Conservation (phyloP, 2,888 invertebrate species). For the Erynnis tages region DNA sequence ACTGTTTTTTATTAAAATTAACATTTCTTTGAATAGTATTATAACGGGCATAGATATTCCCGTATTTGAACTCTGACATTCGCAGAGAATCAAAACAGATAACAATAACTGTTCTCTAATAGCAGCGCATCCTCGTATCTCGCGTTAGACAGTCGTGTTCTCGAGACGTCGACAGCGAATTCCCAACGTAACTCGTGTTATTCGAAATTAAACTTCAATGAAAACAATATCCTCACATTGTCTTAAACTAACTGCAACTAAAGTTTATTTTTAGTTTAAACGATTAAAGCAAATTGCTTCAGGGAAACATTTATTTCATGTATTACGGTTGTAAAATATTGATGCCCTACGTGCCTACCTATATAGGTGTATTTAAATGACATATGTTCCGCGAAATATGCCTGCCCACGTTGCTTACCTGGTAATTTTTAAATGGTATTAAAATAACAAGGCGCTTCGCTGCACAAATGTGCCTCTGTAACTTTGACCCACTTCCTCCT, state of each 20-base stretch:
- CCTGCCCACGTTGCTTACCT: neutral
- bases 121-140: neutral
- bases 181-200: neutral
- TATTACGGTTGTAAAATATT: neutral
- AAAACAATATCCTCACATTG: neutral
- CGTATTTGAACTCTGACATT: neutral
- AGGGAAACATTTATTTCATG: neutral
- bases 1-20: too few species aligned
- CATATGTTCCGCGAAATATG: constrained; percentile 4
- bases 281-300: neutral
- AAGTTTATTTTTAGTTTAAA: neutral
- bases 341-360: too few species aligned
- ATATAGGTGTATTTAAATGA: too few species aligned
- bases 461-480: constrained; percentile 20
- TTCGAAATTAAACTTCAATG: neutral
- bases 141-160: neutral
- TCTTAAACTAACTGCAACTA: neutral
- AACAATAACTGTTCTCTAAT: neutral
- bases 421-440: constrained; percentile 11
- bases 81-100: neutral
- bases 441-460: constrained; percentile 14
- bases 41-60: neutral
- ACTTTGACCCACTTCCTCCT: constrained; percentile 24
- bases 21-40: too few species aligned
- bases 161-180: neutral